Evolutionary conservation across 2,888 invertebrate species (phyloP), one percentile per base, ranked within the genome.

Genomic region (Drosophila koepferae): DNA sequence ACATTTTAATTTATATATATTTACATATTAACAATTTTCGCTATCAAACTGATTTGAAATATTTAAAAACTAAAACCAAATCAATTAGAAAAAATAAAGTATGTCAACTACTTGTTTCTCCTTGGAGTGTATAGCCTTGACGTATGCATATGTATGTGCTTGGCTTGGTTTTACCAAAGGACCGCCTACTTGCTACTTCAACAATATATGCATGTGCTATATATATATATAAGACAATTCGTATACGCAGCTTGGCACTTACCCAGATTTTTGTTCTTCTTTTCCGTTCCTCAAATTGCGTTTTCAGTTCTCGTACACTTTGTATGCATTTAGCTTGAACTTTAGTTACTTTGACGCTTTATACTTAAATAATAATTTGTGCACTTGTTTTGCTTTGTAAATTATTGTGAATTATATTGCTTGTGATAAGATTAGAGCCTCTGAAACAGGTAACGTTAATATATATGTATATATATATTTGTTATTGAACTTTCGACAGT

Each of bases 341-440:
- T 9, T 72, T 14, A 63, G 53, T 69, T 18, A 14, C 54, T 68
- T 18, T 38, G 38, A 20, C 14, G 28, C 65, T 46, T 41, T 41
- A 28, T 58, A 53, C 36, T 49, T 53, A 10, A 54, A 12, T 44
- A 58, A 48, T 46, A 40, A 43, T 18, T 73, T 55, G 31, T 51
- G 23, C 72, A 64, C 55, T 77, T 65, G 40, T 38, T 74, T 5
- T 54, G 18, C 49, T 64, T 58, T 58, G 66, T 74, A 63, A 89
- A 78, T 72, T 75, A 83, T 77, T 88, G 74, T 78, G 71, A 73
- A 66, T 78, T 78, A 62, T 86, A 78, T 83, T 75, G 84, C 89
- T 85, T 76, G 58, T 70, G 48, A 51, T 28, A 31, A n/a, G 36
- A 16, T 51, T 56, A 51, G 36, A 40, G 69, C 63, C 63, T 69